phyloP scores from a whole-genome alignment of 2,113 vertebrate genomes.

The Sus scrofa region DNA sequence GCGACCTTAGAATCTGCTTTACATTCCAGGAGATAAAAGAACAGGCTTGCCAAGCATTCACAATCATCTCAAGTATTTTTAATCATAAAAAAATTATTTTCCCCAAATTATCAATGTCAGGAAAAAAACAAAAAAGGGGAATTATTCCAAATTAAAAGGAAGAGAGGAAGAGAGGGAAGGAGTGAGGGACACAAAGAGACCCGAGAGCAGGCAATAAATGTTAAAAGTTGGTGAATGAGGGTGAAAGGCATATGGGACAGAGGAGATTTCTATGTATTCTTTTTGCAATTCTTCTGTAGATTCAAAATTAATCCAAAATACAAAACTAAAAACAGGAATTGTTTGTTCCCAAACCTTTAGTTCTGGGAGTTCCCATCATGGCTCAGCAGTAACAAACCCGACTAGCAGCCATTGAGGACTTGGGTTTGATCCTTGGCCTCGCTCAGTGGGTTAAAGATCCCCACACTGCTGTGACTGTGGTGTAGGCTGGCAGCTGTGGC shows the following conservation, averaged over 20 bases:
- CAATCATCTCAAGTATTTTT: neutral
- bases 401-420: no score
- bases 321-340: neutral
- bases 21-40: neutral
- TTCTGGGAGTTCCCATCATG: neutral
- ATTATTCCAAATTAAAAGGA: neutral
- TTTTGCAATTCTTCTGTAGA: neutral
- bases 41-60: neutral
- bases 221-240: neutral
- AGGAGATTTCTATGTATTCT: neutral
- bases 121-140: neutral
- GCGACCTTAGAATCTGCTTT: neutral
- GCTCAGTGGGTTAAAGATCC: no score
- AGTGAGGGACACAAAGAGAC: neutral
- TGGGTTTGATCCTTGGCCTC: no score
- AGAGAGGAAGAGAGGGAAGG: neutral
- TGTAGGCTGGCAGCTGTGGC: no score
- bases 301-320: slow-evolving; percentile 32
- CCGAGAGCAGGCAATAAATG: neutral
- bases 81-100: neutral
- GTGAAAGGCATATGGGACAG: neutral
- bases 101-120: neutral
- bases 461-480: no score
- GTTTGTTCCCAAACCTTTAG: neutral
- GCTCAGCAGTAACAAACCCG: no score